Percentiles rank a stretch among this genome's conserved stretches.
Evolutionary conservation across 1,140 invertebrate species (phyloP).

Genomic region (Ceratina calcarata): DNA sequence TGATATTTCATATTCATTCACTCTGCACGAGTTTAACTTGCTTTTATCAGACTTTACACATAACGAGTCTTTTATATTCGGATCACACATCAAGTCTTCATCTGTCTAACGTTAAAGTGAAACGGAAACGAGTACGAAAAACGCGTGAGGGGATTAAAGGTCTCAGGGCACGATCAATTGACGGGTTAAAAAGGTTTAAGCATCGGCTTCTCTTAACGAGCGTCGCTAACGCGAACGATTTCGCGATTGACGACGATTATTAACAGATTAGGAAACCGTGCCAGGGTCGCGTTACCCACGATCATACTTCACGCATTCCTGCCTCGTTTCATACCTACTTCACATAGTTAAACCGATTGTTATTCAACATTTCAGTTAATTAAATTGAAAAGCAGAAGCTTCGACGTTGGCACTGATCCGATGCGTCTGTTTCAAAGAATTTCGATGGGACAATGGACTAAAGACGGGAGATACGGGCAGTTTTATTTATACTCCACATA

Average conservation of each 20-base stretch:
- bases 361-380: no score
- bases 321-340: not conserved
- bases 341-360: no score
- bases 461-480: conserved; percentile 28
- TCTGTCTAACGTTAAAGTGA: not conserved
- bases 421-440: not conserved
- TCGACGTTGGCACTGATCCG: conserved; percentile 4
- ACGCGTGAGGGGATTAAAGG: conserved; percentile 50
- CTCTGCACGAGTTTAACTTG: not conserved
- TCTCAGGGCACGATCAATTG: conserved; percentile 62
- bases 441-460: not conserved
- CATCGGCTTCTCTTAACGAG: conserved; percentile 44
- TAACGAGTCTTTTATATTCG: conserved; percentile 6
- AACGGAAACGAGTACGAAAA: not conserved
- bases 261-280: conserved; percentile 50
- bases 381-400: not conserved
- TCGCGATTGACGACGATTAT: conserved; percentile 54
- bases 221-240: conserved; percentile 38
- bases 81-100: not conserved
- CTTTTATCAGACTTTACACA: not conserved
- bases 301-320: conserved; percentile 33
- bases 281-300: conserved; percentile 40
- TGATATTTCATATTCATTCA: no score
- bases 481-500: conserved; percentile 34
- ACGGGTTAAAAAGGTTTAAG: conserved; percentile 61